Evolutionary conservation across 2,888 invertebrate genomes (phyloP), one percentile per base, ranked within the genome.

Genomic region (Resseliella maxima): DNA sequence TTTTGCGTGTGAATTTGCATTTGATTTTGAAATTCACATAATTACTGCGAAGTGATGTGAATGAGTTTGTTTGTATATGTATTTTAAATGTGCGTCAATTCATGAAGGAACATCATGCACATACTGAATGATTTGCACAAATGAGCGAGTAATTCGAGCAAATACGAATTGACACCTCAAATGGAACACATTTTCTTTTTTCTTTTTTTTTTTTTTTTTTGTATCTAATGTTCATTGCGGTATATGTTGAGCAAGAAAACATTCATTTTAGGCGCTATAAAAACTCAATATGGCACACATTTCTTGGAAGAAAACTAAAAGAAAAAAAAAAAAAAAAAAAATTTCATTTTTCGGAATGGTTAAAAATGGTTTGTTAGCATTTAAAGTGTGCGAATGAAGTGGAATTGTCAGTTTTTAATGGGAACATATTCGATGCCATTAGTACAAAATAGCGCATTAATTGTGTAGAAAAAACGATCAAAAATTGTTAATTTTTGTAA

Each of bases 401-500:
- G 27, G 24, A 24, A 27, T 59, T 59, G 27, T 24, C 59, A 3
- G 3, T 59, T 59, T 5, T 59, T 3, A 12, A 24, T 59, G 59
- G 15, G 24, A 27, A n/a, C 59, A 27, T 24, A 59, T 18, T 2
- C 1, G 59, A 59, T 59, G 59, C 59, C 59, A 59, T 59, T 59
- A 72, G 2, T 12, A 27, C 72, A 18, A 12, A 72, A 72, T 31
- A 72, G 31, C 15, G 72, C 31, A 72, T 72, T 72, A 72, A 72
- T 72, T 72, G 72, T 72, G 72, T 59, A 59, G 46, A 59, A 72
- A 72, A 72, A 72, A 72, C 72, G 72, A 72, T 31, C 15, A 72
- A 72, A 72, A 72, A 72, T 72, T 72, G 72, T 72, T 72, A 72
- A 72, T 72, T 72, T 72, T 72, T 72, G 31, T 72, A 72, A 72